These are phyloP conservation scores for Tetramorium parvispinum DNA, from an alignment of 1,140 invertebrate species.

Conservation along the genomic window DNA sequence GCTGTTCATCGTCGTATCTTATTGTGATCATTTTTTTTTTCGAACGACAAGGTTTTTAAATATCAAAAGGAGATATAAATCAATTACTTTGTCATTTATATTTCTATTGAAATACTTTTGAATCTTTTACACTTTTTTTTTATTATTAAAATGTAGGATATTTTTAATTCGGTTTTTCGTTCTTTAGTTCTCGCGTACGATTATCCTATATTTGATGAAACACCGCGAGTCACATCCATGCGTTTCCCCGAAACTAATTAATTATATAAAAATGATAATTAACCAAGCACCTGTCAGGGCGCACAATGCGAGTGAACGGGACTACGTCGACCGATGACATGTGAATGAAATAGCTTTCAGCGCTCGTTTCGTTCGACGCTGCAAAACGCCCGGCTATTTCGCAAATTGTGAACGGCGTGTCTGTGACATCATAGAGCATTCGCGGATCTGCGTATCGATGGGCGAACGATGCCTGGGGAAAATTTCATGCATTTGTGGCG, in stretches of 20 bases:
- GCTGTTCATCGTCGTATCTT: neutral
- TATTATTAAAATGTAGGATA: neutral
- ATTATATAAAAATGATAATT: conserved; percentile 57
- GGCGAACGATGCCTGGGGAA: conserved; percentile 38
- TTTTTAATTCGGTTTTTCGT: neutral
- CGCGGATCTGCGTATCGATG: conserved; percentile 41
- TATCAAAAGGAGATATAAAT: neutral
- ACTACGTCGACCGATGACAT: conserved; percentile 36
- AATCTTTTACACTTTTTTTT: neutral
- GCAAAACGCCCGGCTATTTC: conserved; percentile 50
- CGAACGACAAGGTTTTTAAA: neutral
- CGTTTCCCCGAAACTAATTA: conserved; percentile 24
- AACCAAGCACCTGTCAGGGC: conserved; percentile 30
- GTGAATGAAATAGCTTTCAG: conserved; percentile 60
- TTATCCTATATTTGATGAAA: neutral
- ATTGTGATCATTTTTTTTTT: neutral
- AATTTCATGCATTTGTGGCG: conserved; percentile 61
- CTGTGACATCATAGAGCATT: conserved; percentile 54
- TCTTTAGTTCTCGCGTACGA: neutral
- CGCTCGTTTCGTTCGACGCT: conserved; percentile 27
- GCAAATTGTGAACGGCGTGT: conserved; percentile 46
- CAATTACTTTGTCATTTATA: neutral
- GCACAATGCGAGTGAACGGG: conserved; percentile 10
- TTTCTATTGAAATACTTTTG: neutral
- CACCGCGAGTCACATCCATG: neutral